These are phyloP conservation scores for Enteromius radiatus DNA, from an alignment of 2,797 vertebrate genomes.

Conservation along the genomic window DNA sequence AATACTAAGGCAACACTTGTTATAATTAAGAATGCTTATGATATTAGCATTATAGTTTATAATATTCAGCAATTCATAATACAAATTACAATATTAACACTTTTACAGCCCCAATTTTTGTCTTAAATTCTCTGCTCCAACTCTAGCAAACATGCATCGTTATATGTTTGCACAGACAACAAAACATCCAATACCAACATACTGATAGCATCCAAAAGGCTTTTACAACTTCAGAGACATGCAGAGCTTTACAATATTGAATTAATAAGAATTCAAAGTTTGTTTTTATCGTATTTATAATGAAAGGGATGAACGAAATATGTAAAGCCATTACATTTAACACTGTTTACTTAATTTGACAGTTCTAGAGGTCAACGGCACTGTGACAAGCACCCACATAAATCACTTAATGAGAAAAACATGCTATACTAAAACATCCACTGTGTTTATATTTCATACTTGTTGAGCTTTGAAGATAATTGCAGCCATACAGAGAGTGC, in stretches of 20 bases:
- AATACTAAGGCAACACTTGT: not conserved
- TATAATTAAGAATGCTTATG: not conserved
- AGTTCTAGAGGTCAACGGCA: not conserved
- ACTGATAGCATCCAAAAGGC: not conserved
- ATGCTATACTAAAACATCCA: not conserved
- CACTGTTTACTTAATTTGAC: not conserved
- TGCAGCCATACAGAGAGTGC: slow-evolving; percentile 1
- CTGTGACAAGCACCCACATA: slow-evolving; percentile 1
- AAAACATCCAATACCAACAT: not conserved
- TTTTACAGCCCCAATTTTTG: not conserved
- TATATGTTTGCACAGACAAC: not conserved
- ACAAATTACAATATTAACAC: not conserved
- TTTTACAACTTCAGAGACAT: slow-evolving; percentile 1
- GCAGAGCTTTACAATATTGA: not conserved
- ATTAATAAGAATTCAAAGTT: slow-evolving; percentile 7
- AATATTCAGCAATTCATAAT: not conserved
- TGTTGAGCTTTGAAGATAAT: slow-evolving; percentile 23
- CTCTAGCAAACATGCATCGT: not conserved
- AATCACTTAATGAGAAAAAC: slow-evolving; percentile 25
- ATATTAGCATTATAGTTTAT: not conserved
- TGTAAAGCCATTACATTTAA: slow-evolving; percentile 14
- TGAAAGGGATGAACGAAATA: not conserved
- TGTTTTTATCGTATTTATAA: not conserved
- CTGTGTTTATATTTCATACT: slow-evolving; percentile 15
- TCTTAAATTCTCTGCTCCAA: not conserved